Conservation (phyloP, 2,113 vertebrate species). For the Phainopepla nitens region DNA sequence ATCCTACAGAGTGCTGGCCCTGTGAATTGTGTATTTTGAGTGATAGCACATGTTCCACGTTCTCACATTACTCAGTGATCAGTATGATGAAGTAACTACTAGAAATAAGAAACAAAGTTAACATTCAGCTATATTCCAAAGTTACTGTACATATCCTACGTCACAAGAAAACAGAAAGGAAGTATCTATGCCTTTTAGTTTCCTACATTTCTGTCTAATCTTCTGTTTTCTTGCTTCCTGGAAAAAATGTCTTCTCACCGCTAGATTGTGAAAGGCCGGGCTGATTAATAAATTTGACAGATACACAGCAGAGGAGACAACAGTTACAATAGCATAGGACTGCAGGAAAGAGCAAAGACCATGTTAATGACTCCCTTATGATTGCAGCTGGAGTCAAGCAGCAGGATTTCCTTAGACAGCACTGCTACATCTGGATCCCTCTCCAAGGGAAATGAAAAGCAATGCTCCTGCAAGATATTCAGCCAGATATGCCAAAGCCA, state of each 20-base stretch:
- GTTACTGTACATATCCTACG: neutral
- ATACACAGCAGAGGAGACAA: neutral
- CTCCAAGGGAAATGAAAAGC: conserved; percentile 3
- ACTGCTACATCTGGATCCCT: neutral
- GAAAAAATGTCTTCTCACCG: neutral
- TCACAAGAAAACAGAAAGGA: neutral
- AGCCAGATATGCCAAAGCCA: neutral
- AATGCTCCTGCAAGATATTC: neutral
- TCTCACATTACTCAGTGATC: neutral
- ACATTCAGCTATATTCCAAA: neutral
- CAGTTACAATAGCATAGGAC: neutral
- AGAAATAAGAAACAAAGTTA: neutral
- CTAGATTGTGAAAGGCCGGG: neutral
- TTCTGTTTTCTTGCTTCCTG: neutral
- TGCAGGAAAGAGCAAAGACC: neutral
- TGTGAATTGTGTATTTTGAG: neutral
- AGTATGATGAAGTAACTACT: neutral
- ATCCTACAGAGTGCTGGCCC: neutral
- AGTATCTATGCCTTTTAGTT: neutral
- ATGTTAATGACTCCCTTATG: neutral
- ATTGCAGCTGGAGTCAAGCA: neutral
- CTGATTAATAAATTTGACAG: neutral
- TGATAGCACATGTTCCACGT: fast-evolving
- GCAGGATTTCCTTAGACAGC: conserved; percentile 5
- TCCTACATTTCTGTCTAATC: neutral